Percentiles rank a stretch among this genome's conserved stretches.
Evolutionary conservation across 1,140 invertebrate species (phyloP).

Genomic region (Ladona fulva): DNA sequence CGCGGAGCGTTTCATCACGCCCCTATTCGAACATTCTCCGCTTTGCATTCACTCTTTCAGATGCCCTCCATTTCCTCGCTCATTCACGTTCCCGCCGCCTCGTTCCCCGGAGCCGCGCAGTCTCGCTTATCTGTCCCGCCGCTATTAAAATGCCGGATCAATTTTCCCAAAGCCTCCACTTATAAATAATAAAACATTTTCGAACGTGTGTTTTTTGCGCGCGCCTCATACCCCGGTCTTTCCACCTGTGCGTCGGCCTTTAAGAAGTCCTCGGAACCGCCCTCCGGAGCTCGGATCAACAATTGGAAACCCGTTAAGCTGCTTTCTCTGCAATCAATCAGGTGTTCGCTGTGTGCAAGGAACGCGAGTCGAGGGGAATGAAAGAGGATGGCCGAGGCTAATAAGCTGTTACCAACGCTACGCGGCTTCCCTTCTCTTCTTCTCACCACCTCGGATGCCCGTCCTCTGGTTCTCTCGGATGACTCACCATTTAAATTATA

Average conservation of each 20-base stretch:
- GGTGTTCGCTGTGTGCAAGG: neutral
- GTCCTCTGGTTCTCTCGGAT: too few relatives aligned
- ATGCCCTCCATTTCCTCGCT: neutral
- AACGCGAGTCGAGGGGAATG: neutral
- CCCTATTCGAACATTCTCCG: too few relatives aligned
- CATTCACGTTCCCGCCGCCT: neutral
- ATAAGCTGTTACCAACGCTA: neutral
- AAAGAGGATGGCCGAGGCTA: neutral
- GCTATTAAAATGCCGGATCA: neutral
- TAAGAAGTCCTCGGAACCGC: neutral
- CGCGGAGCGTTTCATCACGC: too few relatives aligned
- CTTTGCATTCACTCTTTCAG: too few relatives aligned
- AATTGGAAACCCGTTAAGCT: constrained; percentile 9
- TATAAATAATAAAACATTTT: neutral
- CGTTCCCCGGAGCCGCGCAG: neutral
- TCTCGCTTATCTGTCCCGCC: neutral
- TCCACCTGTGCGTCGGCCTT: neutral
- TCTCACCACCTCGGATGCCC: neutral
- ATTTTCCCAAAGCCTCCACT: neutral
- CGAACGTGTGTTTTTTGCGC: neutral
- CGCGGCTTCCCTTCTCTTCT: neutral
- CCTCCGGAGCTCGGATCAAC: neutral
- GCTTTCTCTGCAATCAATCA: constrained; percentile 4
- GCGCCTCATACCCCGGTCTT: neutral
- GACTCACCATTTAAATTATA: neutral